Percentiles rank a stretch among this genome's conserved stretches.
phyloP scores from a whole-genome alignment of 2,888 invertebrate genomes.

The Agonum fuliginosum region DNA sequence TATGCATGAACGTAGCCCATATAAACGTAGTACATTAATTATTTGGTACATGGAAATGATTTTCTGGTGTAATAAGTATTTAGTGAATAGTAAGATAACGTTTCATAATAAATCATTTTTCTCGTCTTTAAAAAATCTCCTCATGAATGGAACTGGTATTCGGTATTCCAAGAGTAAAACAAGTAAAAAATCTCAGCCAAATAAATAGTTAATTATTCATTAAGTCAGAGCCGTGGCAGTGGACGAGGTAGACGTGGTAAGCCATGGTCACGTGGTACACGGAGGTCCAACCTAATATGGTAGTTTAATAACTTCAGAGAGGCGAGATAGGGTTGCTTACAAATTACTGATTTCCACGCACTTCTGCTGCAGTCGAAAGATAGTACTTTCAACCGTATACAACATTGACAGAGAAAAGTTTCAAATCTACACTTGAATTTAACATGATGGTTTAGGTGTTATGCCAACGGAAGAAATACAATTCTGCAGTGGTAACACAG shows the following conservation, averaged over 20 bases:
- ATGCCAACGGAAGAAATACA: too few species aligned
- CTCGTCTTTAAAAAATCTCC: not conserved
- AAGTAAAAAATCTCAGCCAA: not conserved
- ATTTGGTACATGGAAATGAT: too few species aligned
- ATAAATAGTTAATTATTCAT: slow-evolving; percentile 11
- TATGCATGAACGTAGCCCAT: too few species aligned
- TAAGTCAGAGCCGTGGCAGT: not conserved
- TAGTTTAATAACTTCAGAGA: not conserved
- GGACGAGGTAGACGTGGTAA: too few species aligned
- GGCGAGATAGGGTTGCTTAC: not conserved
- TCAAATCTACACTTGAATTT: too few species aligned
- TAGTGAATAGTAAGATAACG: too few species aligned
- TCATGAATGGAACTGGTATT: not conserved
- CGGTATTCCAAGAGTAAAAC: not conserved
- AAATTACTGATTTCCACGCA: slow-evolving; percentile 4
- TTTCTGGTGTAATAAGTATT: too few species aligned
- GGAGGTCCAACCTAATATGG: not conserved
- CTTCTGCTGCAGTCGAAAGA: not conserved
- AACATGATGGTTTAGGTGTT: too few species aligned
- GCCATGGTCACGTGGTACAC: too few species aligned
- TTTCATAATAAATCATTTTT: too few species aligned
- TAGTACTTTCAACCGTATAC: not conserved
- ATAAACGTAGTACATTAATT: too few species aligned
- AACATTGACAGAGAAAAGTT: not conserved
- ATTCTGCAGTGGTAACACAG: too few species aligned